Evolutionary conservation across 37 sponge, comb jelly and placozoan genomes (phyloP).

Genomic region (Spongilla lacustris): DNA sequence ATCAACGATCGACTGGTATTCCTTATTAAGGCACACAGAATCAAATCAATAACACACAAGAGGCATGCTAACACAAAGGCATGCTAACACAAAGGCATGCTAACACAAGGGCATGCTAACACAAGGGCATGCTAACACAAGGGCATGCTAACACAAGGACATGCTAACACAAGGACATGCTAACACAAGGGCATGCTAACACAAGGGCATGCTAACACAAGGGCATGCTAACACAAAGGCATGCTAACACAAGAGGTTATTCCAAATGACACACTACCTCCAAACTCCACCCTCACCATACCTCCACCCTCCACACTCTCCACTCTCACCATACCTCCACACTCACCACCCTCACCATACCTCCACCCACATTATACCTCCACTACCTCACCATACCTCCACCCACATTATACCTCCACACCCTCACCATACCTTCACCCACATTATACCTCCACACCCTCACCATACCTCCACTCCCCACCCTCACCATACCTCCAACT

Average conservation of each 20-base stretch:
- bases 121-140: background rate
- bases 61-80: too few species aligned
- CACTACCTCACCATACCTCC: too few species aligned
- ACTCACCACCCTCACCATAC: background rate
- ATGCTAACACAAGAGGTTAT: background rate
- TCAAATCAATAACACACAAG: background rate
- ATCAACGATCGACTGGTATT: slow-evolving; percentile 96
- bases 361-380: background rate
- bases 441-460: background rate
- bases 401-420: background rate
- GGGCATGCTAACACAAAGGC: too few species aligned
- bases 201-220: too few species aligned
- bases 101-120: background rate
- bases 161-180: too few species aligned
- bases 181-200: too few species aligned
- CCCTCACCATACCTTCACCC: background rate
- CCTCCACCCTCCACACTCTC: background rate
- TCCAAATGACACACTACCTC: too few species aligned
- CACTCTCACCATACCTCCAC: background rate
- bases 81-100: background rate
- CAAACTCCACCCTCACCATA: background rate
- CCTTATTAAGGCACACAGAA: slow-evolving; percentile 48
- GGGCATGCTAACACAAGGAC: background rate
- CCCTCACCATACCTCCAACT: background rate
- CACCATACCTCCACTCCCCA: background rate